Base-by-base conservation (phyloP, 1,140 invertebrate species). In the Ceratina calcarata region DNA sequence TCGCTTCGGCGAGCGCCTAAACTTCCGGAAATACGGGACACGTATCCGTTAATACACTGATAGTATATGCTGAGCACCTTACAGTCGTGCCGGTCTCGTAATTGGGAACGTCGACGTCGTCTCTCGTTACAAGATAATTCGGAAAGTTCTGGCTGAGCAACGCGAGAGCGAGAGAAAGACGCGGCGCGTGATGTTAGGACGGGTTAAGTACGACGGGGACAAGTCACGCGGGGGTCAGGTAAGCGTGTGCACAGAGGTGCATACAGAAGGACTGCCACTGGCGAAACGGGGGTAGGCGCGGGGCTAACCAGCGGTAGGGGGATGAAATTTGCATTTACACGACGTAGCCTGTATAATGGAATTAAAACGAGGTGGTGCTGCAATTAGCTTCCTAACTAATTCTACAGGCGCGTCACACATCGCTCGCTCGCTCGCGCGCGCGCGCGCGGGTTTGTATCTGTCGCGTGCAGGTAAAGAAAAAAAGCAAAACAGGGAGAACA, bases 81-180 rank as follows among this genome's bases (percentile, higher is more conserved):
- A 71, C 69, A 79, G 72, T 78, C 84, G 76, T 73, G 75, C 57
- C 70, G 80, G 55, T 58, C 15, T 79, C 83, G 84, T 89, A 90
- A 87, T 87, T 90, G 81, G 83, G 55, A 80, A 78, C 83, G 85
- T 84, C 77, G 73, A 77, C 75, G 85, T 79, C 74, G 88, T 78
- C 74, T 86, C 84, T 86, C 84, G 84, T 89, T 88, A 90, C 87
- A 89, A 89, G 89, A 90, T 91, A 91, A 91, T 91, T 90, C 88
- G 87, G 83, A 89, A 91, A 90, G 90, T 91, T 91, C 75, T 69
- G 65, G 20, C 71, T 20, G 60, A 53, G 58, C 70, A 27, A 51
- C 49, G 27, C 27, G 27, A 32, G 80, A 73, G 62, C 58, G 66
- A 22, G 37, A 60, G 53, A 22, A 62, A 12, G 55, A 15, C 45